Conservation (phyloP, 2,888 invertebrate species). For the Drosophila greeni region DNA sequence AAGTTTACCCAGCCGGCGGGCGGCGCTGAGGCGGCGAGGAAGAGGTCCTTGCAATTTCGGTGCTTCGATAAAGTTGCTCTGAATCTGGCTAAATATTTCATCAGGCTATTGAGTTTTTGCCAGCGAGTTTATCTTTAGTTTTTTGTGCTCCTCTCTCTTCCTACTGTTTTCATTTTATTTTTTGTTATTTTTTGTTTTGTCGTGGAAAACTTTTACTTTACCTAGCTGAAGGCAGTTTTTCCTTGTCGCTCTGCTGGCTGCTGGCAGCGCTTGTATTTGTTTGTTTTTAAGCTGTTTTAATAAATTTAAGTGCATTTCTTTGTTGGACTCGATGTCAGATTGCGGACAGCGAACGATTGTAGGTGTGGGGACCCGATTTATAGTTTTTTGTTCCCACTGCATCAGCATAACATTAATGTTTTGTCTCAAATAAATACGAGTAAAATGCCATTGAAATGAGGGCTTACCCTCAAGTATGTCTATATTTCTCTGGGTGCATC, state of each 20-base stretch:
- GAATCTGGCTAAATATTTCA: conserved; percentile 65
- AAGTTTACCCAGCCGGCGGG: conserved; percentile 57
- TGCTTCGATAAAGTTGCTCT: conserved; percentile 60
- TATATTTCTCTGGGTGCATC: neutral
- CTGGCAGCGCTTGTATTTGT: conserved; percentile 26
- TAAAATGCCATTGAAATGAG: neutral
- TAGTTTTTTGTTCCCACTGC: conserved; percentile 7
- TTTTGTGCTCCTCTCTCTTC: conserved; percentile 17
- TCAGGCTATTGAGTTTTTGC: conserved; percentile 63
- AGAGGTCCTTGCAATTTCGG: conserved; percentile 44
- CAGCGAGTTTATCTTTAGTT: conserved; percentile 61
- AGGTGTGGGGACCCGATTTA: conserved; percentile 9
- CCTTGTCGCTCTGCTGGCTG: conserved; percentile 24
- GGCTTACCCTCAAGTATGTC: neutral
- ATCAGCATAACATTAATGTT: conserved; percentile 12
- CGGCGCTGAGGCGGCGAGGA: conserved; percentile 22
- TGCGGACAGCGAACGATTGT: conserved; percentile 31
- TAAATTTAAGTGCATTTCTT: conserved; percentile 66
- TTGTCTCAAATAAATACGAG: neutral
- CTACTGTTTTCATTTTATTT: conserved; percentile 13
- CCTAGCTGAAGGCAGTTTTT: conserved; percentile 35
- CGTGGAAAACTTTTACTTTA: conserved; percentile 56
- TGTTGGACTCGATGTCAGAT: conserved; percentile 41
- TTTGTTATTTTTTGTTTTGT: conserved; percentile 35
- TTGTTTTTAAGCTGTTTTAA: conserved; percentile 53